These are phyloP conservation scores for Coregonus suidteri DNA, from an alignment of 2,797 vertebrate species.

Conservation along the genomic window DNA sequence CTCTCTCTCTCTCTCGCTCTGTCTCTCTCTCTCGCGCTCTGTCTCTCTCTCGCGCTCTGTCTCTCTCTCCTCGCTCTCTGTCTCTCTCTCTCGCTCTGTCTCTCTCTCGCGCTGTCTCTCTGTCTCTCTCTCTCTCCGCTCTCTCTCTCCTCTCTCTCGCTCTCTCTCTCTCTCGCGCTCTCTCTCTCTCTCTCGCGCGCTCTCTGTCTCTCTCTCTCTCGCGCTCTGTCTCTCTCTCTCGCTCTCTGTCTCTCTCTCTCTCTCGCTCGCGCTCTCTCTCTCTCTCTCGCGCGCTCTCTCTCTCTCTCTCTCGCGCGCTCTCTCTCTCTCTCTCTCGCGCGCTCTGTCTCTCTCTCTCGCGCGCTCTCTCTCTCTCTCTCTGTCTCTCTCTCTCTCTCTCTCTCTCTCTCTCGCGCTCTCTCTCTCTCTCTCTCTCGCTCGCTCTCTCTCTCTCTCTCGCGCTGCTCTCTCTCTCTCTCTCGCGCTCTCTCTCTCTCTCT, in stretches of 20 bases:
- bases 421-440: no score
- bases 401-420: no score
- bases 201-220: neutral
- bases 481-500: neutral
- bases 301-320: neutral
- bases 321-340: neutral
- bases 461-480: neutral
- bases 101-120: no score
- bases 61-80: neutral
- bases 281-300: neutral
- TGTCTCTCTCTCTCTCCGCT: neutral
- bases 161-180: neutral
- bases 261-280: neutral
- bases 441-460: neutral
- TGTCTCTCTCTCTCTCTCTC: neutral
- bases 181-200: neutral
- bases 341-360: neutral
- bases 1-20: neutral
- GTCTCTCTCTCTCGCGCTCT: neutral
- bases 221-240: neutral
- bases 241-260: neutral
- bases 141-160: neutral
- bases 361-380: neutral
- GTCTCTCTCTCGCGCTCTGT: neutral
- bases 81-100: neutral